Conservation (phyloP, 2,113 vertebrate species). For the Varanus komodoensis region DNA sequence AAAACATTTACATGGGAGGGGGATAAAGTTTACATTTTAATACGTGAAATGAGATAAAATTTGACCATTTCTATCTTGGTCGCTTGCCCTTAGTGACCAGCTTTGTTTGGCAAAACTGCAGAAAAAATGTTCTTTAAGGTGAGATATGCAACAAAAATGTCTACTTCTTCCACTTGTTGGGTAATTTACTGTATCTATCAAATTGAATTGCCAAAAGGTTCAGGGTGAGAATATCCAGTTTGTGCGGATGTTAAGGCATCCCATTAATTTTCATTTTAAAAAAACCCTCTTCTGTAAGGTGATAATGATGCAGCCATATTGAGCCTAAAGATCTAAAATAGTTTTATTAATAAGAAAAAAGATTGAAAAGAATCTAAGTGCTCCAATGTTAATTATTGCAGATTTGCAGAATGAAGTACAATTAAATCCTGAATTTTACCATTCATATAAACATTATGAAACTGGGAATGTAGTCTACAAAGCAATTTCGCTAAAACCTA, state of each 20-base stretch:
- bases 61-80: slow-evolving; percentile 67
- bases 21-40: slow-evolving; percentile 80
- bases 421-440: slow-evolving; percentile 78
- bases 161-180: slow-evolving; percentile 70
- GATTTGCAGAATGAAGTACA: slow-evolving; percentile 78
- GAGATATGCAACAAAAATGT: slow-evolving; percentile 73
- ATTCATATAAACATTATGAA: slow-evolving; percentile 79
- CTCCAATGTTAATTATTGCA: slow-evolving; percentile 78
- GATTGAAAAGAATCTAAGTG: slow-evolving; percentile 79
- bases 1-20: slow-evolving; percentile 78
- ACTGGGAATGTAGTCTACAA: slow-evolving; percentile 82
- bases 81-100: slow-evolving; percentile 67
- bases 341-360: slow-evolving; percentile 67
- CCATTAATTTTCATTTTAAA: slow-evolving; percentile 66
- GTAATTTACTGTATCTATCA: slow-evolving; percentile 63
- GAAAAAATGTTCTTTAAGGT: slow-evolving; percentile 71
- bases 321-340: slow-evolving; percentile 76
- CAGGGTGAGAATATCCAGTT: slow-evolving; percentile 68
- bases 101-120: slow-evolving; percentile 70
- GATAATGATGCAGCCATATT: slow-evolving; percentile 78
- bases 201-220: slow-evolving; percentile 66
- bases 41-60: slow-evolving; percentile 80
- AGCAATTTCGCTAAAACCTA: slow-evolving; percentile 79
- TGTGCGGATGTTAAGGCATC: slow-evolving; percentile 73
- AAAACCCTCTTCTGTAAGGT: slow-evolving; percentile 72